Conservation (phyloP, 1,140 invertebrate genomes). For the Camponotus floridanus region DNA sequence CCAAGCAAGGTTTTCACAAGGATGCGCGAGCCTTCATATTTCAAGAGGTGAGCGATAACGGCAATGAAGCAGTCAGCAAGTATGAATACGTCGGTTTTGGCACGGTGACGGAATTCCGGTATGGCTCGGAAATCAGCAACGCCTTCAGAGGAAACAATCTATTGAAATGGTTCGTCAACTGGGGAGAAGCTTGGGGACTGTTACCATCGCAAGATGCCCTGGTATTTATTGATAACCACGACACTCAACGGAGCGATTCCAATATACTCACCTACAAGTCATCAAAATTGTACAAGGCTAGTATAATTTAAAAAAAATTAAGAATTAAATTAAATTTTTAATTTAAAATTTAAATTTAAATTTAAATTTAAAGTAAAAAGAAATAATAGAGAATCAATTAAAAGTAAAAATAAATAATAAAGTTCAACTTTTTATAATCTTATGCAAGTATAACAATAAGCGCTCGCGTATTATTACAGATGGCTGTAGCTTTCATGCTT, state of each 20-base stretch:
- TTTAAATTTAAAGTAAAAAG: neutral
- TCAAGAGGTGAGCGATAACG: constrained; percentile 94
- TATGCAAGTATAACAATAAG: neutral
- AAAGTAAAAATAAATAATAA: neutral
- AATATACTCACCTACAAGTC: constrained; percentile 89
- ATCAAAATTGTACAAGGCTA: constrained; percentile 88
- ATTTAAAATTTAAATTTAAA: neutral
- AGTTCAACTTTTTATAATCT: neutral
- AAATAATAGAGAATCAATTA: neutral
- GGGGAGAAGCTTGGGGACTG: constrained; percentile 88
- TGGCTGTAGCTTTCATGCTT: constrained; percentile 93
- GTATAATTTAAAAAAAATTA: neutral
- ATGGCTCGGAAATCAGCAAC: constrained; percentile 87
- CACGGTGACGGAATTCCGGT: constrained; percentile 92
- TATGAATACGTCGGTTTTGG: constrained; percentile 89
- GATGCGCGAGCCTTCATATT: constrained; percentile 89
- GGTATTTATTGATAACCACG: constrained; percentile 90
- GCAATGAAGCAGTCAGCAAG: constrained; percentile 89
- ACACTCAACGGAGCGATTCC: constrained; percentile 86
- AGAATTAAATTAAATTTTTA: neutral
- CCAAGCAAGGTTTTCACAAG: constrained; percentile 87
- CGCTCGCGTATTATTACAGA: constrained; percentile 81
- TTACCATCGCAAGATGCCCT: constrained; percentile 86
- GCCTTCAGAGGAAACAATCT: constrained; percentile 86
- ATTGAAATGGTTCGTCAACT: constrained; percentile 86